phyloP scores from a whole-genome alignment of 2,888 invertebrate genomes.

The Malachius bipustulatus region DNA sequence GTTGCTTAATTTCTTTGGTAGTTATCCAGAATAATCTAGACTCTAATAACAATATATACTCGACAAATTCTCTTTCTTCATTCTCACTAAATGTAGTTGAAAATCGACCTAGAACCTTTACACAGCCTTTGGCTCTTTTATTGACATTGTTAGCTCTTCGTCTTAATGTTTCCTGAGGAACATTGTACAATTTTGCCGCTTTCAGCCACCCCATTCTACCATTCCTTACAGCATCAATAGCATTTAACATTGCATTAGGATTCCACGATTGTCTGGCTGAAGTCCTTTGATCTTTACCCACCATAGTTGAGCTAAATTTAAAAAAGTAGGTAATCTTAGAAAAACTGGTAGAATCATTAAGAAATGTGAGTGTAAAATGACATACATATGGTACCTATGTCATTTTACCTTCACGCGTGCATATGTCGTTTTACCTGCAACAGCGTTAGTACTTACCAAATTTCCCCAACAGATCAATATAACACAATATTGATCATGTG shows the following conservation, averaged over 20 bases:
- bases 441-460: too few relatives aligned
- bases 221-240: too few relatives aligned
- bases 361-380: not conserved
- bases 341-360: not conserved
- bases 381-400: too few relatives aligned
- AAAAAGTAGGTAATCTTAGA: not conserved
- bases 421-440: constrained; percentile 2
- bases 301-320: not conserved
- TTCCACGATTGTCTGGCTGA: constrained; percentile 1
- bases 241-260: too few relatives aligned
- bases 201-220: constrained; percentile 1
- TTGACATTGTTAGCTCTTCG: not conserved
- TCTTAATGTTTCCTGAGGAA: constrained; percentile 1
- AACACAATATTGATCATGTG: too few relatives aligned
- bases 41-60: not conserved
- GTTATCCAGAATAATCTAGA: constrained; percentile 1
- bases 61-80: constrained; percentile 2
- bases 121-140: constrained; percentile 3
- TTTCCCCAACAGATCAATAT: too few relatives aligned
- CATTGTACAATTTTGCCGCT: not conserved
- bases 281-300: not conserved
- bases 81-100: constrained; percentile 3
- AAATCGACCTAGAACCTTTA: constrained; percentile 2
- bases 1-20: constrained; percentile 5
- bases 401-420: constrained; percentile 3